Evolutionary conservation across 1,140 invertebrate species (phyloP), one percentile per base, ranked within the genome.

Genomic region (Meloidogyne hapla): DNA sequence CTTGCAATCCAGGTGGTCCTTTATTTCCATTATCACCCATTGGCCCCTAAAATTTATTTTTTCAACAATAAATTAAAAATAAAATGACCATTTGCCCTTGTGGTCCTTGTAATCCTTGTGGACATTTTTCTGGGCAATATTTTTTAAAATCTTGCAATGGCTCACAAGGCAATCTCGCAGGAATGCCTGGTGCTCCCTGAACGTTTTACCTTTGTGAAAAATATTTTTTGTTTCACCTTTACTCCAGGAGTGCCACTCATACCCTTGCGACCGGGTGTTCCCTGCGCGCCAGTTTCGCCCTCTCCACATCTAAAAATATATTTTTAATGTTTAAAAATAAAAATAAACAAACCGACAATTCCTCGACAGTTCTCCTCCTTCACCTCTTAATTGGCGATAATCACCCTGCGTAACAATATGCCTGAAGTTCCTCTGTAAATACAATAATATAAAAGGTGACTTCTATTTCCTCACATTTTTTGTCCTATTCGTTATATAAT

Each of bases 141-240:
- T 82, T 83, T 70, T 84, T 84, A 65, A 84, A 75, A 68, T 82
- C 82, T 12, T 70, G 71, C 21, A 84, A 61, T 8, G 82, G 82
- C 56, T 82, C 63, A 48, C 81, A 82, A 6, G 81, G 81, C 18
- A 82, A 65, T 33, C 86, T 68, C 15, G 84, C 86, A 12, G 86
- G 86, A 1, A 77, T 75, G 21, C 84, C 84, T 13, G 76, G 85
- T n/a, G 78, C 77, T 15, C 83, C 84, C 40, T 72, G 75, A 2
- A 69, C 40, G 45, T 33, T 38, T 25, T 23, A 33, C 8, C 1
- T n/a, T n/a, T 65, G 21, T 62, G 8, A 74, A 61, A 15, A 15
- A 8, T 21, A 72, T 18, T 13, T 73, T 28, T 21, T 23, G 40
- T 12, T 33, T 70, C 6, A 48, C 74, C n/a, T 63, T 73, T 77